A percentile compares a stretch with the other conserved stretches of the same genome.
Conservation (phyloP, 2,888 invertebrate genomes). For the Lumbricus terrestris region DNA sequence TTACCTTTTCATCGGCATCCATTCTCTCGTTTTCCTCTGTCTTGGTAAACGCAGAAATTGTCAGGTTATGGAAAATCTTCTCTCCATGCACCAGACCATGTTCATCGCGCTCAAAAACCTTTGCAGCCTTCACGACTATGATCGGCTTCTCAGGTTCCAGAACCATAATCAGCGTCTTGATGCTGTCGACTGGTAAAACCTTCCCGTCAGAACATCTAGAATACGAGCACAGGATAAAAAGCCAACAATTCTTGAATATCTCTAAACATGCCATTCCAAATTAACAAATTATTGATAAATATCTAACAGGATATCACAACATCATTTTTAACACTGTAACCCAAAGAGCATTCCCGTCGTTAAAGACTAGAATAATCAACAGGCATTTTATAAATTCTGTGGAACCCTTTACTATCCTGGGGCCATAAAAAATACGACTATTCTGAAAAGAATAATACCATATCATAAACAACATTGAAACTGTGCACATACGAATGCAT, state of each 20-base stretch:
- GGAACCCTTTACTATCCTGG: not conserved
- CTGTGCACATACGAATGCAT: not conserved
- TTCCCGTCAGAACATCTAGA: constrained; percentile 74
- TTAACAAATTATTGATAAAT: not conserved
- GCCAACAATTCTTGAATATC: not conserved
- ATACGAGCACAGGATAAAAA: not conserved
- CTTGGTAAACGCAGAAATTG: constrained; percentile 62
- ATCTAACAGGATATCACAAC: not conserved
- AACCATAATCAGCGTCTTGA: constrained; percentile 72
- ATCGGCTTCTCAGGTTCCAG: constrained; percentile 81
- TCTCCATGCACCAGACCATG: constrained; percentile 83
- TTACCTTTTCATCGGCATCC: not conserved
- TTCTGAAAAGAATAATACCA: not conserved
- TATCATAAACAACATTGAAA: not conserved
- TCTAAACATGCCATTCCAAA: no score
- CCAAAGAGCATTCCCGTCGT: no score
- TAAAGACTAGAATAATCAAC: no score
- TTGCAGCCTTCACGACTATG: constrained; percentile 76
- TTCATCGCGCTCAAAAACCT: constrained; percentile 78
- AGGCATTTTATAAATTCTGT: not conserved
- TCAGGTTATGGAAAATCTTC: constrained; percentile 81
- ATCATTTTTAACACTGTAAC: not conserved
- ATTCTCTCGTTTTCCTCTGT: not conserved
- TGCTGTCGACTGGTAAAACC: constrained; percentile 63
- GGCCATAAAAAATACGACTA: not conserved